Evolutionary conservation across 2,113 vertebrate species (phyloP).

Genomic region (Hoplias malabaricus): DNA sequence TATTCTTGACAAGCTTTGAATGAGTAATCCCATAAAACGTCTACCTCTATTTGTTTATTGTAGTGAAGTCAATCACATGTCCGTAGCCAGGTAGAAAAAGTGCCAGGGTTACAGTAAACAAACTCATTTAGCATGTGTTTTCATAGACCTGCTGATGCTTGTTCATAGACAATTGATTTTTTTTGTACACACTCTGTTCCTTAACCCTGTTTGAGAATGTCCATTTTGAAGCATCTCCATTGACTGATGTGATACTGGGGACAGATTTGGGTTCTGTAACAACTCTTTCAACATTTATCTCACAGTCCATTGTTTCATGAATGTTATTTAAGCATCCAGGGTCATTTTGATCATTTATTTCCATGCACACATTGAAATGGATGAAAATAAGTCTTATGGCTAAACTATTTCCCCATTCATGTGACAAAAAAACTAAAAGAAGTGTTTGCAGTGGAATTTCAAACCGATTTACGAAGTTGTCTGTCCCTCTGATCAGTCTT

Average conservation of each 20-base stretch:
- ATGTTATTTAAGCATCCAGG: constrained; percentile 24
- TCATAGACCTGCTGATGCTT: neutral
- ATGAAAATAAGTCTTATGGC: neutral
- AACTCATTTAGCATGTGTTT: neutral
- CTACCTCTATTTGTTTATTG: constrained; percentile 37
- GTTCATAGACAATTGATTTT: constrained; percentile 7
- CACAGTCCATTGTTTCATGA: neutral
- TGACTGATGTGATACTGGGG: constrained; percentile 9
- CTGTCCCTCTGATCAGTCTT: neutral
- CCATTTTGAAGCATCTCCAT: constrained; percentile 8
- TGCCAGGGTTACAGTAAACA: neutral
- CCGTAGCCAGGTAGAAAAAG: neutral
- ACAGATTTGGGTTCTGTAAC: constrained; percentile 13
- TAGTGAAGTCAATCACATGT: neutral
- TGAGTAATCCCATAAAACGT: constrained; percentile 1
- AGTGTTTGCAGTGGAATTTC: neutral
- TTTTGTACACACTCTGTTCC: neutral
- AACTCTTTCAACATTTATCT: neutral
- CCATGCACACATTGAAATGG: neutral
- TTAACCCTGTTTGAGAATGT: neutral
- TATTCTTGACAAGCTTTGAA: neutral
- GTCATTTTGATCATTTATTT: neutral
- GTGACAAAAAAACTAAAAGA: too few species aligned
- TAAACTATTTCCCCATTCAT: too few species aligned
- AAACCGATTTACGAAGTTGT: neutral